These are phyloP conservation scores for Malachius bipustulatus DNA, from an alignment of 2,888 invertebrate species.

Conservation along the genomic window DNA sequence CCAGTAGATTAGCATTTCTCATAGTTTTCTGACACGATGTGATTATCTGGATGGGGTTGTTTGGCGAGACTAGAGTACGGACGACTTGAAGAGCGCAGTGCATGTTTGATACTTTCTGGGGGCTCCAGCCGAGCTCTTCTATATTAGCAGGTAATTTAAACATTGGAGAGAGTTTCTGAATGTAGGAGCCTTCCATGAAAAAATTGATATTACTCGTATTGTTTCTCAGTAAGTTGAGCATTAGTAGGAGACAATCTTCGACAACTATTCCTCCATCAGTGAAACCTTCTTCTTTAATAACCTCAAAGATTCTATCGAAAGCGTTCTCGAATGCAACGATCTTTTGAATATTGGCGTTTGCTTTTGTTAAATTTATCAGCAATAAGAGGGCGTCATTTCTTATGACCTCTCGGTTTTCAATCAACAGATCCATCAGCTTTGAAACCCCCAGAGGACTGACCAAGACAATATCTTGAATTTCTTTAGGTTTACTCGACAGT, in stretches of 20 bases:
- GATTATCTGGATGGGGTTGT: constrained; percentile 73
- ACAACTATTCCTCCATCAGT: constrained; percentile 82
- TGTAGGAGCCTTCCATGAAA: constrained; percentile 95
- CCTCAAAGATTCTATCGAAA: constrained; percentile 89
- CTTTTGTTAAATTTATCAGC: constrained; percentile 83
- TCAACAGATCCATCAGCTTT: constrained; percentile 90
- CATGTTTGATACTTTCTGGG: constrained; percentile 90
- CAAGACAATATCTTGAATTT: constrained; percentile 76
- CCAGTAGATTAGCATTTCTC: constrained; percentile 70
- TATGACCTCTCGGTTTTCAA: constrained; percentile 89
- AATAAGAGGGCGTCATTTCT: constrained; percentile 88
- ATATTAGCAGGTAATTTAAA: constrained; percentile 62
- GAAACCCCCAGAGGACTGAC: constrained; percentile 95
- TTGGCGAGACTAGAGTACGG: constrained; percentile 84
- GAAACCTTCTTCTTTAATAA: constrained; percentile 53
- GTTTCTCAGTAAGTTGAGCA: constrained; percentile 86
- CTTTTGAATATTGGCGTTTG: constrained; percentile 95
- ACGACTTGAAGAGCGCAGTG: constrained; percentile 86
- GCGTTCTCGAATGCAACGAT: constrained; percentile 99
- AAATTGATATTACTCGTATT: constrained; percentile 97
- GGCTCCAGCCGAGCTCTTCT: constrained; percentile 73
- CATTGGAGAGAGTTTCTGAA: constrained; percentile 82
- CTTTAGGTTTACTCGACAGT: constrained; percentile 72
- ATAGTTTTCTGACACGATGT: constrained; percentile 80
- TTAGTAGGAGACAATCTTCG: constrained; percentile 88